Base-by-base conservation (phyloP, 2,797 vertebrate genomes). In the Enteromius argenteus region DNA sequence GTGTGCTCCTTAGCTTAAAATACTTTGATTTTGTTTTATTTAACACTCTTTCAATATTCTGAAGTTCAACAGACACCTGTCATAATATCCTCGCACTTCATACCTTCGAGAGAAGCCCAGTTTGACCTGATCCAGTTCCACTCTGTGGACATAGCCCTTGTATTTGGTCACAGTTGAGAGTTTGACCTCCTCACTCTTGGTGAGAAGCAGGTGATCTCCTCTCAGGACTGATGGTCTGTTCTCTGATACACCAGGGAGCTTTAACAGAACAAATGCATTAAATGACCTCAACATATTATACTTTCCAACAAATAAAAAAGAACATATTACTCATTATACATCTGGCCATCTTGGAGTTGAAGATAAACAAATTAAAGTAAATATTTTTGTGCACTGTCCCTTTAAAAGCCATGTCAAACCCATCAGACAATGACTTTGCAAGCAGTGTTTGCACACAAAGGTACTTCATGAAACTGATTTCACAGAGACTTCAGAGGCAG, bases 181-280 rank as follows among this genome's bases (percentile, higher is more conserved):
- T 0, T 27, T 67, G 79, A 84, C 37, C 30, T 95, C 92, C 0
- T 91, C 92, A 86, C 90, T 89, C 80, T 92, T 88, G 17, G 89
- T 76, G 74, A 90, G 95, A 21, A 97, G 93, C 77, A 99, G 91
- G 51, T 93, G 86, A 85, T 99, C 98, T 2, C 97, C 97, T 37
- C 89, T 94, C 6, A 98, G 92, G 76, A 99, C 95, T 0, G 98
- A 99, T 0, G 98, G 98, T 0, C 97, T 95, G 89, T 95, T 99
- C 93, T 99, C 98, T 0, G 97, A 93, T 84, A 99, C 95, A 0
- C 97, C 98, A 0, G 97, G 97, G 9, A 96, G 96, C 98, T 99
- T 87, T 44, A 85, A 62, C 46, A 49, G 44, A 53, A 56, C 1
- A 79, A 14, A 68, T n/a, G 21, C 17, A 83, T 11, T 68, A 5